phyloP scores from a whole-genome alignment of 2,888 invertebrate species.

The Lamproptera curius region DNA sequence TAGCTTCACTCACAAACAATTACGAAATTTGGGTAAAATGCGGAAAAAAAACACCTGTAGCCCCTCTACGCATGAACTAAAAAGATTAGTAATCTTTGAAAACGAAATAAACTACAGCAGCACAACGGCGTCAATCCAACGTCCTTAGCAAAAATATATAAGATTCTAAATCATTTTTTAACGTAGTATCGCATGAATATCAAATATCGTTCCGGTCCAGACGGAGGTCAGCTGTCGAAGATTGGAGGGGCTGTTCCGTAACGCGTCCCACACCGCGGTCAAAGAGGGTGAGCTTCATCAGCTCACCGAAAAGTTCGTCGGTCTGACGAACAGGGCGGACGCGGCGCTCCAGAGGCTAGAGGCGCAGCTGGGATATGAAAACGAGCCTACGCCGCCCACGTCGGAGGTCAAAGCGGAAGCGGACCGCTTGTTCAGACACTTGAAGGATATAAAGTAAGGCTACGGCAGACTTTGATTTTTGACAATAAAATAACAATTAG shows the following conservation, averaged over 20 bases:
- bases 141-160: too few species aligned
- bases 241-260: conserved; percentile 58
- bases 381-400: conserved; percentile 37
- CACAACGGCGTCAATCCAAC: too few species aligned
- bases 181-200: too few species aligned
- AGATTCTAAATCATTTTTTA: too few species aligned
- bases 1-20: too few species aligned
- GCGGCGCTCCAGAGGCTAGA: conserved; percentile 63
- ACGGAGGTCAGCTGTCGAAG: conserved; percentile 57
- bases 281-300: conserved; percentile 64
- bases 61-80: too few species aligned
- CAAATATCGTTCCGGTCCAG: conserved; percentile 38
- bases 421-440: conserved; percentile 50
- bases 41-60: too few species aligned
- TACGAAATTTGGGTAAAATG: too few species aligned
- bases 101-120: too few species aligned
- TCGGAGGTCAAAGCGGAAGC: conserved; percentile 60
- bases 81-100: too few species aligned
- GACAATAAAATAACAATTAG: too few species aligned
- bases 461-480: background rate
- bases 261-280: conserved; percentile 51
- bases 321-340: conserved; percentile 64
- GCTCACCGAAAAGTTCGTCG: conserved; percentile 67
- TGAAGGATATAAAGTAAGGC: conserved; percentile 55
- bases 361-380: conserved; percentile 48